Evolutionary conservation across 2,888 invertebrate genomes (phyloP).

Genomic region (Scaptomyza reducta): DNA sequence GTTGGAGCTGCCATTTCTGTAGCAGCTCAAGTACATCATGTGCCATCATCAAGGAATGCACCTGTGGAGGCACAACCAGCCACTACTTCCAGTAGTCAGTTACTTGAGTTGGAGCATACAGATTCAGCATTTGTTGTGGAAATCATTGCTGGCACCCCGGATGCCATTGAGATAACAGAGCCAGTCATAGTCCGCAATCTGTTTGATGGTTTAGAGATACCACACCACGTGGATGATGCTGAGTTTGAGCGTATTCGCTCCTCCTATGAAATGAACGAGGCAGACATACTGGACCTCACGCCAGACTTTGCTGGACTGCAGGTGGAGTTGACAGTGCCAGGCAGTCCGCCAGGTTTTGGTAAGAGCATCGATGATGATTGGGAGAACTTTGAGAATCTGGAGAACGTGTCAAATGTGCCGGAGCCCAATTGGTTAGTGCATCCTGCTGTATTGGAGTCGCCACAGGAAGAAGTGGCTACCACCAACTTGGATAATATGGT

Average conservation of each 20-base stretch:
- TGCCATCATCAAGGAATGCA: neutral
- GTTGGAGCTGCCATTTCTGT: slow-evolving; percentile 59
- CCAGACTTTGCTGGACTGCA: slow-evolving; percentile 35
- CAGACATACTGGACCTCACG: slow-evolving; percentile 66
- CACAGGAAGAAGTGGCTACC: slow-evolving; percentile 15
- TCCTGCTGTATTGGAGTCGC: slow-evolving; percentile 39
- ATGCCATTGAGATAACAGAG: slow-evolving; percentile 21
- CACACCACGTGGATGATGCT: slow-evolving; percentile 38
- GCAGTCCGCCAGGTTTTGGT: slow-evolving; percentile 70
- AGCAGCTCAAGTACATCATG: slow-evolving; percentile 59
- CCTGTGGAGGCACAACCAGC: neutral
- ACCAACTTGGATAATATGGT: slow-evolving; percentile 33
- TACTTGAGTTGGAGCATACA: slow-evolving; percentile 32
- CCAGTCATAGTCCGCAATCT: slow-evolving; percentile 25
- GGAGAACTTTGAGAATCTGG: slow-evolving; percentile 72
- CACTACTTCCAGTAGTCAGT: neutral
- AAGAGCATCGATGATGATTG: slow-evolving; percentile 80
- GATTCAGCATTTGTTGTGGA: slow-evolving; percentile 61
- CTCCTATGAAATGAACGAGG: slow-evolving; percentile 75
- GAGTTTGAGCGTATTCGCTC: slow-evolving; percentile 73
- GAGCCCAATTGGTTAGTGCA: slow-evolving; percentile 55
- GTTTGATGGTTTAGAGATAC: slow-evolving; percentile 58
- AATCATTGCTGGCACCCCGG: slow-evolving; percentile 65
- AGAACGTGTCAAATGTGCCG: slow-evolving; percentile 34
- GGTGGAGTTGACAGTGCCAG: slow-evolving; percentile 14